Percentiles rank a stretch among this genome's conserved stretches.
Conservation (phyloP, 2,113 vertebrate genomes). For the Coregonus clupeaformis region DNA sequence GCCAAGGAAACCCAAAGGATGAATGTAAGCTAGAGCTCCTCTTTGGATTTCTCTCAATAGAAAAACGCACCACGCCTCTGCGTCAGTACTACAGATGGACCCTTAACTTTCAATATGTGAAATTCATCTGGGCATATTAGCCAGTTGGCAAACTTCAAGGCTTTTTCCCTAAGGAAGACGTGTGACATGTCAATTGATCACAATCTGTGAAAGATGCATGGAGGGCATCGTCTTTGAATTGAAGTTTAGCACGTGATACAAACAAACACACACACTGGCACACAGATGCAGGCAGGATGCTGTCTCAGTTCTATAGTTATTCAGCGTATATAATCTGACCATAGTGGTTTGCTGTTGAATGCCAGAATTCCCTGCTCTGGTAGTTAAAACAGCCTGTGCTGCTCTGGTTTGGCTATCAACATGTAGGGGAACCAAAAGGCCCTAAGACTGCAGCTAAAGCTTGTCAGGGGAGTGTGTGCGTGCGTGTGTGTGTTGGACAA, state of each 20-base stretch:
- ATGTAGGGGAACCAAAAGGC: neutral
- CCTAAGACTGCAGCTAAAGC: neutral
- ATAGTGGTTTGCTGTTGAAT: neutral
- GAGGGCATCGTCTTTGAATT: neutral
- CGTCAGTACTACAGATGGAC: neutral
- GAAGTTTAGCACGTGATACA: neutral
- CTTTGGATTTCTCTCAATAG: constrained; percentile 5
- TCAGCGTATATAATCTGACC: too few species aligned
- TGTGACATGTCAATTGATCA: constrained; percentile 21
- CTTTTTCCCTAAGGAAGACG: too few species aligned
- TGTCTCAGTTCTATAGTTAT: too few species aligned
- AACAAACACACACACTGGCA: neutral
- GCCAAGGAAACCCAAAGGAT: constrained; percentile 11
- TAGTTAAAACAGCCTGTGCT: too few species aligned
- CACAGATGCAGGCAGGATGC: neutral
- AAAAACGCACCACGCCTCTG: constrained; percentile 24
- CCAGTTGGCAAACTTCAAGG: constrained; percentile 15
- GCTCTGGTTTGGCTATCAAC: neutral
- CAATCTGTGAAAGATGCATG: constrained; percentile 29
- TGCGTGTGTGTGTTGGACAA: neutral
- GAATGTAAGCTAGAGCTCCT: neutral
- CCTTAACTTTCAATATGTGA: neutral
- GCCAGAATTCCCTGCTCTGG: neutral
- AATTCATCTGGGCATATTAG: constrained; percentile 10
- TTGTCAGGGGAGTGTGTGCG: constrained; percentile 3